Conservation (phyloP, 2,888 invertebrate genomes). For the Ypsolopha scabrella region DNA sequence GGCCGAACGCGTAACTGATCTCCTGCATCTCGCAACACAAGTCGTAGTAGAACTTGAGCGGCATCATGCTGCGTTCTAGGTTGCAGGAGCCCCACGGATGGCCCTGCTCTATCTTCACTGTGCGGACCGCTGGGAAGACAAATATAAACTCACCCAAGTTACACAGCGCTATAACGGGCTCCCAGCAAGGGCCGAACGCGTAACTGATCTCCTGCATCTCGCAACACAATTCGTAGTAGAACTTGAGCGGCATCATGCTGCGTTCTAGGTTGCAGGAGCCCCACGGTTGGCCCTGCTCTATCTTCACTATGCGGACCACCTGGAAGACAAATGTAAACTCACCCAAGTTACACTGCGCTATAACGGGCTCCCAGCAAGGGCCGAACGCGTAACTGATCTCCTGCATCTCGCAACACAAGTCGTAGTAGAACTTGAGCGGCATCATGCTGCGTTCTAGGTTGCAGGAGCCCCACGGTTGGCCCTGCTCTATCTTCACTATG, state of each 20-base stretch:
- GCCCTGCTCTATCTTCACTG: constrained; percentile 83
- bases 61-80: constrained; percentile 93
- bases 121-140: constrained; percentile 73
- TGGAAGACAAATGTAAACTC: constrained; percentile 20
- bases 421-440: constrained; percentile 97
- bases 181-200: constrained; percentile 99
- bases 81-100: constrained; percentile 85
- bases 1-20: constrained; percentile 95
- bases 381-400: constrained; percentile 93
- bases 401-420: constrained; percentile 86
- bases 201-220: constrained; percentile 79
- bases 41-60: constrained; percentile 98
- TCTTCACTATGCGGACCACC: constrained; percentile 81
- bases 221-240: constrained; percentile 97
- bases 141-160: constrained; percentile 74
- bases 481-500: constrained; percentile 83
- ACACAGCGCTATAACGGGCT: constrained; percentile 93
- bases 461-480: constrained; percentile 85
- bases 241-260: constrained; percentile 94
- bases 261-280: constrained; percentile 85
- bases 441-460: constrained; percentile 93
- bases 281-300: constrained; percentile 90
- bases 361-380: constrained; percentile 98
- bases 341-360: constrained; percentile 89
- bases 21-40: constrained; percentile 93